Conservation (phyloP, 2,797 vertebrate species). For the Euthynnus affinis region DNA sequence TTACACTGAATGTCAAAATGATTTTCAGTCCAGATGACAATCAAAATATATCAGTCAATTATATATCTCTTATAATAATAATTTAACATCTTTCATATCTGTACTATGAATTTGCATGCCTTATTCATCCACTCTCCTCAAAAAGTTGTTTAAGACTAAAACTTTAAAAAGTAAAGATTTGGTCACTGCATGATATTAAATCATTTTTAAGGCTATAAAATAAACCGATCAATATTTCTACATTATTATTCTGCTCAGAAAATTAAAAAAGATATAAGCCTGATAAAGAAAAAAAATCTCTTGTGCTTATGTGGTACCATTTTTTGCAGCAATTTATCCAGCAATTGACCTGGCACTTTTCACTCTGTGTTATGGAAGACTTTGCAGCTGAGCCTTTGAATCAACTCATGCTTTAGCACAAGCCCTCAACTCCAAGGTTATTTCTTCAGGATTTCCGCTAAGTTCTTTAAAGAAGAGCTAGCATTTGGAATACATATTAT, state of each 20-base stretch:
- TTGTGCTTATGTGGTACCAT: conserved; percentile 67
- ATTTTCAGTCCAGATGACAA: conserved; percentile 23
- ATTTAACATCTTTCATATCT: not conserved
- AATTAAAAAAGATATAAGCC: conserved; percentile 72
- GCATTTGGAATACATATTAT: conserved; percentile 85
- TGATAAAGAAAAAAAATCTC: conserved; percentile 69
- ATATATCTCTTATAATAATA: not conserved
- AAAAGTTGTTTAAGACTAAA: conserved; percentile 5
- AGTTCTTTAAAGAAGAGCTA: conserved; percentile 82
- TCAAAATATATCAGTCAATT: conserved; percentile 21
- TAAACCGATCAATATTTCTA: conserved; percentile 60
- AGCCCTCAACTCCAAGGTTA: conserved; percentile 84
- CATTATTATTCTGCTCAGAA: conserved; percentile 76
- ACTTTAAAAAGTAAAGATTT: conserved; percentile 5
- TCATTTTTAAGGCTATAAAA: conserved; percentile 60
- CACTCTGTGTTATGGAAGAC: conserved; percentile 82
- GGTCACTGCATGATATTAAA: conserved; percentile 51
- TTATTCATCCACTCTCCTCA: not conserved
- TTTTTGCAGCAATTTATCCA: conserved; percentile 76
- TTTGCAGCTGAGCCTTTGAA: conserved; percentile 84
- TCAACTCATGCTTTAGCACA: conserved; percentile 83
- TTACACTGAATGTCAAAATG: conserved; percentile 14
- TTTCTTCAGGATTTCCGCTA: conserved; percentile 85
- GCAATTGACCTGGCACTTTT: conserved; percentile 79
- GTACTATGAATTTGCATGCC: too few relatives aligned